These are phyloP conservation scores for Crocuta crocuta DNA, from an alignment of 2,113 vertebrate species.

Conservation along the genomic window DNA sequence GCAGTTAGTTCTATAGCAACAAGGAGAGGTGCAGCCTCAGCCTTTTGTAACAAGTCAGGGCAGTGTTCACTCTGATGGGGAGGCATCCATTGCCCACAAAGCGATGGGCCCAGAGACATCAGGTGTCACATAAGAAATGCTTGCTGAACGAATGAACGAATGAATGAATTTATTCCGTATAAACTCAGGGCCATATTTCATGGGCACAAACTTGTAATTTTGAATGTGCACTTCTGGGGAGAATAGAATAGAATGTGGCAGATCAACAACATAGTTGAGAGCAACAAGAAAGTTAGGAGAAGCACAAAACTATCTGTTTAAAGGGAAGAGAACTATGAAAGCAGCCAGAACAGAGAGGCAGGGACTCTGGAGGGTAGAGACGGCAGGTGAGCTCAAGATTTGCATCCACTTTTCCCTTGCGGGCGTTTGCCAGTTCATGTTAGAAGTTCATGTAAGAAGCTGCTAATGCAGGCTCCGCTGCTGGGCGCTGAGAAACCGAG, in stretches of 20 bases:
- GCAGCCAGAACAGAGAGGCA: not conserved
- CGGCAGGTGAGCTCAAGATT: not conserved
- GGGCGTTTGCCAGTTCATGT: not conserved
- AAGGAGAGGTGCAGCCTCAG: not conserved
- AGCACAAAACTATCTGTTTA: not conserved
- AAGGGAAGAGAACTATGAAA: not conserved
- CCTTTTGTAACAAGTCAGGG: not conserved
- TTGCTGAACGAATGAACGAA: not conserved
- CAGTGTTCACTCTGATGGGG: not conserved
- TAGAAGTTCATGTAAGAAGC: not conserved
- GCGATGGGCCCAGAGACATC: not conserved
- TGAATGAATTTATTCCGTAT: not conserved
- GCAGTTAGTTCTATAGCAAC: not conserved
- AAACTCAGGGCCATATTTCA: not conserved
- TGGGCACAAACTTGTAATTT: not conserved
- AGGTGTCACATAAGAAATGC: not conserved
- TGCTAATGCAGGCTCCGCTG: not conserved
- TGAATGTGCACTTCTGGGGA: not conserved
- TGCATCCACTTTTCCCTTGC: not conserved
- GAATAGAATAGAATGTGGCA: not conserved
- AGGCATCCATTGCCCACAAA: not conserved
- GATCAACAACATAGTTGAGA: not conserved
- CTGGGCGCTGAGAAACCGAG: not conserved
- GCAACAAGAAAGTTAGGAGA: not conserved
- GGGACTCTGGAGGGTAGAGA: not conserved